Evolutionary conservation across 2,113 vertebrate species (phyloP).

Genomic region (Neolamprologus ventralis): DNA sequence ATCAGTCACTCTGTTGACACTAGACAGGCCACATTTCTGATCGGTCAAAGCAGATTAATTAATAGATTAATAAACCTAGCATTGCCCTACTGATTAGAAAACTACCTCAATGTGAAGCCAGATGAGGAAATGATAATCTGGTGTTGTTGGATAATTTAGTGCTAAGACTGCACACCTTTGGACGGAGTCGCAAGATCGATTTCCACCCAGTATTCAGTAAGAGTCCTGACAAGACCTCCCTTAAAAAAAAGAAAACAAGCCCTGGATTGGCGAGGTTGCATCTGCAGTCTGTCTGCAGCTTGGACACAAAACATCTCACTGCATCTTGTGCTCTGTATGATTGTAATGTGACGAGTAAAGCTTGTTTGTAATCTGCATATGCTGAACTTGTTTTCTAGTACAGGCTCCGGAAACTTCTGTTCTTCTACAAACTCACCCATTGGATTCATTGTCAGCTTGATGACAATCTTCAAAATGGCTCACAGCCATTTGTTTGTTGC

Average conservation of each 20-base stretch:
- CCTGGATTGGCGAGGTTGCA: accelerated
- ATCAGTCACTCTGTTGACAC: background rate
- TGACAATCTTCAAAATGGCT: background rate
- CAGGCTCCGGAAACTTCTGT: background rate
- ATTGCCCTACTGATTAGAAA: background rate
- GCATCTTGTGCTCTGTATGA: background rate
- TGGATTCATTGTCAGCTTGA: background rate
- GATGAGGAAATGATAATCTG: background rate
- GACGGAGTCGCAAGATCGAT: background rate
- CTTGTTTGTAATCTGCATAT: background rate
- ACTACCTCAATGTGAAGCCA: background rate
- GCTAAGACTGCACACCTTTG: background rate
- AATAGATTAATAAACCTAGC: background rate
- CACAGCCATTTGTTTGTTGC: background rate
- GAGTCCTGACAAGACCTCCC: background rate
- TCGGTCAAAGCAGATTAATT: background rate
- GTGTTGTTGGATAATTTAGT: background rate
- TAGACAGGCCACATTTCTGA: background rate
- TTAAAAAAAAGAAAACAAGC: background rate
- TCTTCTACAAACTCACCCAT: background rate
- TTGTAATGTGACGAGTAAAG: background rate
- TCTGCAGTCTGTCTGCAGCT: background rate
- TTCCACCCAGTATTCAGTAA: background rate
- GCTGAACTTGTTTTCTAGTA: background rate
- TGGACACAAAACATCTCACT: background rate